phyloP scores from a whole-genome alignment of 2,113 vertebrate species.

The Gadus chalcogrammus region DNA sequence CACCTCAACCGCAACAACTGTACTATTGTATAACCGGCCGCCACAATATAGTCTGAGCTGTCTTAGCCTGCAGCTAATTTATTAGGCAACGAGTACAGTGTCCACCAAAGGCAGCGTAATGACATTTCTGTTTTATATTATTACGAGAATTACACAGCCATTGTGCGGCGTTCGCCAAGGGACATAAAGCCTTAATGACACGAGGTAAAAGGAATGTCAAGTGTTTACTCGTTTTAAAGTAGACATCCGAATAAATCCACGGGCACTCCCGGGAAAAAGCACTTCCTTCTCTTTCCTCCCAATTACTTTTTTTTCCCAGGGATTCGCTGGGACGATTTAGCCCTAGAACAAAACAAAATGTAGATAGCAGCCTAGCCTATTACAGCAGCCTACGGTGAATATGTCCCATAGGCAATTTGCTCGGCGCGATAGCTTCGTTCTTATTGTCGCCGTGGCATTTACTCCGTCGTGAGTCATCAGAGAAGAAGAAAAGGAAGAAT shows the following conservation, averaged over 20 bases:
- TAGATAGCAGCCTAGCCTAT: not conserved
- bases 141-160: constrained; percentile 5
- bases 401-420: not conserved
- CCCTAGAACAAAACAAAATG: not conserved
- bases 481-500: not conserved
- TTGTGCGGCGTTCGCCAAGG: constrained; percentile 44
- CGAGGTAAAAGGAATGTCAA: constrained; percentile 59
- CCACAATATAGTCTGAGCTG: constrained; percentile 53
- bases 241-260: constrained; percentile 51
- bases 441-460: no score
- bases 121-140: not conserved
- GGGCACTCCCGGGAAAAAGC: constrained; percentile 39
- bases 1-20: constrained; percentile 36
- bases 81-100: constrained; percentile 48
- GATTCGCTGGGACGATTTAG: not conserved
- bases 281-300: constrained; percentile 23
- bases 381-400: not conserved
- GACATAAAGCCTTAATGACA: constrained; percentile 50
- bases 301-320: not conserved
- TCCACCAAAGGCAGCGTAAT: constrained; percentile 19
- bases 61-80: constrained; percentile 53
- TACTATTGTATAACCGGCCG: constrained; percentile 55
- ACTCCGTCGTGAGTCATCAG: not conserved
- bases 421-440: not conserved
- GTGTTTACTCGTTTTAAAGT: constrained; percentile 45